Conservation (phyloP, 2,113 vertebrate genomes). For the Cettia cetti region DNA sequence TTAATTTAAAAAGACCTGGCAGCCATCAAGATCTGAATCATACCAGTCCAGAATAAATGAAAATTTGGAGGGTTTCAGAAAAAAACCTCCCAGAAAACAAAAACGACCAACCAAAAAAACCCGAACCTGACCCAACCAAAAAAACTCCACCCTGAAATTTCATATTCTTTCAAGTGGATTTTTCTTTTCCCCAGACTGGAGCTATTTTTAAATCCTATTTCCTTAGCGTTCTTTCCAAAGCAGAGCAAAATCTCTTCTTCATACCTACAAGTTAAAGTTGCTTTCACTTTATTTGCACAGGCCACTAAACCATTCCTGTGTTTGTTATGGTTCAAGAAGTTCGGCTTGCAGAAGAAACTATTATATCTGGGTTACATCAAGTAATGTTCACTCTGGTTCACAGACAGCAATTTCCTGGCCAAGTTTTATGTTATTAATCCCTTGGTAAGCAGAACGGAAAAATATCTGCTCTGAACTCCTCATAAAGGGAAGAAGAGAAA, state of each 20-base stretch:
- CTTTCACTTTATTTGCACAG: not conserved
- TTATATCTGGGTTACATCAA: slow-evolving; percentile 64
- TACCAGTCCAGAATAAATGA: not conserved
- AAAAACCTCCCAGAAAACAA: not conserved
- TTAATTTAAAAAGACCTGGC: not conserved
- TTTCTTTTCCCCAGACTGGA: not conserved
- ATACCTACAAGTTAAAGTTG: not conserved
- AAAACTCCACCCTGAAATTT: not conserved
- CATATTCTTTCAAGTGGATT: not conserved
- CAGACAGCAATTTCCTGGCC: slow-evolving; percentile 53
- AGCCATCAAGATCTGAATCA: not conserved
- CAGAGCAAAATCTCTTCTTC: not conserved
- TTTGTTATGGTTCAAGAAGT: not conserved
- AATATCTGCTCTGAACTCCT: slow-evolving; percentile 46
- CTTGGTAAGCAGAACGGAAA: slow-evolving; percentile 55
- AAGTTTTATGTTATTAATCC: slow-evolving; percentile 65
- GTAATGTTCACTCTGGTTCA: slow-evolving; percentile 23
- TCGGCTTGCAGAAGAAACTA: not conserved
- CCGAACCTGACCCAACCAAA: not conserved
- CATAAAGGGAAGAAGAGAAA: slow-evolving; percentile 42
- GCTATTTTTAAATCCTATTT: slow-evolving; percentile 43
- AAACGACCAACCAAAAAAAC: not conserved
- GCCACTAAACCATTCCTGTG: not conserved
- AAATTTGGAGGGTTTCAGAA: not conserved
- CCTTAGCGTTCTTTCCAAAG: slow-evolving; percentile 1